Conservation (phyloP, 2,888 invertebrate species). For the Drosophila sordidula region DNA sequence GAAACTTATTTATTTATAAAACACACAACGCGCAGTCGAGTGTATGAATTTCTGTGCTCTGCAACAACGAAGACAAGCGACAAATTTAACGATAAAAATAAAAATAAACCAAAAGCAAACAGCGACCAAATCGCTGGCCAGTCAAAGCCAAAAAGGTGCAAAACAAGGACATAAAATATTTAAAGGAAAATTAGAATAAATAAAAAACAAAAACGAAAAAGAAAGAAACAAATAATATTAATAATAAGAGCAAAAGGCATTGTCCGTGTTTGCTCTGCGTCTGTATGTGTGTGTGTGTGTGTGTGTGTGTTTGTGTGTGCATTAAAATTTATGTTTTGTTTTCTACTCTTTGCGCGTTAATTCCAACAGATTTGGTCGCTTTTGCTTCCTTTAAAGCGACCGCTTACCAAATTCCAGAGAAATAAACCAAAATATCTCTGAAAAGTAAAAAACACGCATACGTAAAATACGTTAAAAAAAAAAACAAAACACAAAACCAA, state of each 20-base stretch:
- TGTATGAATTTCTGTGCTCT: slow-evolving; percentile 65
- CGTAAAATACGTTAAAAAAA: neutral
- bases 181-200: slow-evolving; percentile 21
- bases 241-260: slow-evolving; percentile 7
- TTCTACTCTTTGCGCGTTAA: slow-evolving; percentile 31
- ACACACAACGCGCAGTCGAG: slow-evolving; percentile 70
- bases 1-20: slow-evolving; percentile 71
- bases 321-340: slow-evolving; percentile 36
- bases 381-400: slow-evolving; percentile 20
- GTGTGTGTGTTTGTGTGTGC: slow-evolving; percentile 7
- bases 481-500: slow-evolving; percentile 21
- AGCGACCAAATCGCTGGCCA: slow-evolving; percentile 11
- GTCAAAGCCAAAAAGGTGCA: slow-evolving; percentile 48
- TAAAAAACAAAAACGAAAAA: neutral
- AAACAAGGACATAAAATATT: slow-evolving; percentile 54
- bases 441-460: slow-evolving; percentile 8
- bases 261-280: neutral
- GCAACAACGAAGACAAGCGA: slow-evolving; percentile 41
- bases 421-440: slow-evolving; percentile 10
- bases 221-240: slow-evolving; percentile 1
- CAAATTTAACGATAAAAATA: slow-evolving; percentile 44
- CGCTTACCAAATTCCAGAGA: slow-evolving; percentile 32
- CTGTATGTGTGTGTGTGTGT: slow-evolving; percentile 1
- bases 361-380: slow-evolving; percentile 36
- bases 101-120: slow-evolving; percentile 34